Evolutionary conservation across 2,888 invertebrate species (phyloP), one percentile per base, ranked within the genome.

Genomic region (Globia sparganii): DNA sequence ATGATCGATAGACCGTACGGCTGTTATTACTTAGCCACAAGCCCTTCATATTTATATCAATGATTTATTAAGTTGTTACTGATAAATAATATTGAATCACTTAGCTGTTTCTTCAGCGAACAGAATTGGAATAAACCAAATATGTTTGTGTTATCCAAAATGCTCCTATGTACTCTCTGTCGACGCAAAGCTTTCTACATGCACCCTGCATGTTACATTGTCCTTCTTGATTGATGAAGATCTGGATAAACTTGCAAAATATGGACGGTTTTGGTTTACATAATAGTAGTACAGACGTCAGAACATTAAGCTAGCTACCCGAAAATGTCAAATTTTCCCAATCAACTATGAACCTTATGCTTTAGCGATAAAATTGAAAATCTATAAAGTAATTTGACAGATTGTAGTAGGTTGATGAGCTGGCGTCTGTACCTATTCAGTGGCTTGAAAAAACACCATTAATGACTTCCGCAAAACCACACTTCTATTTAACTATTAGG

Each of bases 21-120:
- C n/a, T n/a, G n/a, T n/a, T n/a, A n/a, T n/a, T n/a, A n/a, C n/a
- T n/a, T n/a, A n/a, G n/a, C n/a, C n/a, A n/a, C n/a, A n/a, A n/a
- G n/a, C n/a, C n/a, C n/a, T n/a, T n/a, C 43, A 28, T 37, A 53
- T 40, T 43, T 43, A 43, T 43, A 53, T 62, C 28, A n/a, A n/a
- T n/a, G n/a, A n/a, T n/a, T n/a, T n/a, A n/a, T n/a, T n/a, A n/a
- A n/a, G n/a, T n/a, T n/a, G n/a, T n/a, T 79, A 18, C 61, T 79
- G 61, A 72, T 79, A 46, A 77, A 70, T n/a, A 34, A 61, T 53
- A n/a, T 43, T 9, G 9, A 77, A 37, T 25, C 28, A 58, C 56
- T 13, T 62, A 8, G 58, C 46, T 25, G 13, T 58, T 46, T 64
- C 15, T 65, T 76, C 31, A 43, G 31, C 34, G 4, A 76, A 40